Evolutionary conservation across 2,888 invertebrate genomes (phyloP).

Genomic region (Shargacucullia verbasci): DNA sequence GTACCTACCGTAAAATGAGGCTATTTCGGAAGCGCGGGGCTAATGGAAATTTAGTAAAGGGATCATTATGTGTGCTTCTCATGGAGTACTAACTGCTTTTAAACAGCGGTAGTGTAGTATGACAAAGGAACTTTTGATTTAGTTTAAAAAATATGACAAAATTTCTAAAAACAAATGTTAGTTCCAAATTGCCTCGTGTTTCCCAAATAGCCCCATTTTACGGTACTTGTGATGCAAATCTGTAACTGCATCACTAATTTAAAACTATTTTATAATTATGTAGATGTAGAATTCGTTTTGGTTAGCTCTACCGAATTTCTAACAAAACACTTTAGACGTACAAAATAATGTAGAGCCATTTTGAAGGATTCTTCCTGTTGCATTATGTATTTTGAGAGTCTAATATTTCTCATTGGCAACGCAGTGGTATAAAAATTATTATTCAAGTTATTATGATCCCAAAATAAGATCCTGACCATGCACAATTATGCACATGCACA

Average conservation of each 20-base stretch:
- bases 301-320: conserved; percentile 21
- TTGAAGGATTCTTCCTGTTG: conserved; percentile 39
- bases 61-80: too few species aligned
- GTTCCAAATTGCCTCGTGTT: too few species aligned
- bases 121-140: too few species aligned
- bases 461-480: background rate
- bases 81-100: too few species aligned
- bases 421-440: conserved; percentile 1
- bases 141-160: too few species aligned
- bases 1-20: too few species aligned
- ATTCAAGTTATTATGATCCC: background rate
- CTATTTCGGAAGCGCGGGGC: too few species aligned
- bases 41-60: too few species aligned
- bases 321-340: conserved; percentile 12
- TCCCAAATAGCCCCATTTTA: too few species aligned
- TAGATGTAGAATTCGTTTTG: conserved; percentile 31
- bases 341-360: conserved; percentile 11
- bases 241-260: conserved; percentile 33
- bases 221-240: conserved; percentile 28
- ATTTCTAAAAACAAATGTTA: too few species aligned
- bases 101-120: too few species aligned
- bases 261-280: conserved; percentile 27
- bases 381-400: conserved; percentile 15
- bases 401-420: background rate
- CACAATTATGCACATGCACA: conserved; percentile 40